Conservation (phyloP, 2,113 vertebrate genomes). For the Lathamus discolor region DNA sequence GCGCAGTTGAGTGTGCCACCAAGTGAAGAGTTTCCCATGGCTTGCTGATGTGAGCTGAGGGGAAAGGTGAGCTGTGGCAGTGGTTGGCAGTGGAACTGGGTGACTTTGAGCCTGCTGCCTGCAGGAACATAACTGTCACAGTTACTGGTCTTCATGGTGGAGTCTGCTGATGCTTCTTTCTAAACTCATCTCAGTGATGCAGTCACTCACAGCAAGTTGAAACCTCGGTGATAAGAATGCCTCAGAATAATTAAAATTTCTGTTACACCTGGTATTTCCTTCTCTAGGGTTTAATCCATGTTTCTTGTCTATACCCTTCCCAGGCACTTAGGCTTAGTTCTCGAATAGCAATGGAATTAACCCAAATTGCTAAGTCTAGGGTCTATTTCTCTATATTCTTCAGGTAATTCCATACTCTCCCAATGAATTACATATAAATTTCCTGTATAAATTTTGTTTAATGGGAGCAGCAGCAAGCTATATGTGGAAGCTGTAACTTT, state of each 20-base stretch:
- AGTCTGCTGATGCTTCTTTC: neutral
- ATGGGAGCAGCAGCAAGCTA: neutral
- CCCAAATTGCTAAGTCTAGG: neutral
- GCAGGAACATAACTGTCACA: neutral
- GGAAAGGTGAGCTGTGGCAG: neutral
- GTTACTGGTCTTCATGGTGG: neutral
- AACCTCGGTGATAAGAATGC: neutral
- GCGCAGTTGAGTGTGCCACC: accelerated
- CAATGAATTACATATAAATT: neutral
- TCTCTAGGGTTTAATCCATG: neutral
- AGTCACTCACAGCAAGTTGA: neutral
- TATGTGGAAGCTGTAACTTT: neutral
- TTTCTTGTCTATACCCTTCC: neutral
- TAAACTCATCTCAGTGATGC: neutral
- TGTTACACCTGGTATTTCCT: neutral
- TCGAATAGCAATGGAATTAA: neutral
- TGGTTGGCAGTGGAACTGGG: neutral
- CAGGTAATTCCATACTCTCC: neutral
- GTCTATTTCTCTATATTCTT: neutral
- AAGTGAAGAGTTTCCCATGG: neutral
- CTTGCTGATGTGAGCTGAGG: neutral
- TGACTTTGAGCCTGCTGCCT: neutral
- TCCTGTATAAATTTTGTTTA: neutral
- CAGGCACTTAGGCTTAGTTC: slow-evolving; percentile 12
- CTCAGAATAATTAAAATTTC: neutral